phyloP scores from a whole-genome alignment of 2,888 invertebrate species.

The Ennomos quercinarius region DNA sequence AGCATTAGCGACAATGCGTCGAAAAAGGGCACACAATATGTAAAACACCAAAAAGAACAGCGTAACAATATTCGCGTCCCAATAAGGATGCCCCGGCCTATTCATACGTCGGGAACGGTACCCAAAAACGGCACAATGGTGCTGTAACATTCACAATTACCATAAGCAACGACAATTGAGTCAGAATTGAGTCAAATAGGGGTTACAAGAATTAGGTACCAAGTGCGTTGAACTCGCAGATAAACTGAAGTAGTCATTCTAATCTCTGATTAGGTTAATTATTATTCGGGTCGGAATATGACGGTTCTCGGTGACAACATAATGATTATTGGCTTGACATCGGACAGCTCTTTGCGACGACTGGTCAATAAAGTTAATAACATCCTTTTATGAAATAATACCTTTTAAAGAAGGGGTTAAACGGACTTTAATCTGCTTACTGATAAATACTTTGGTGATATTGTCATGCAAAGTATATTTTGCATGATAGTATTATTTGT shows the following conservation, averaged over 20 bases:
- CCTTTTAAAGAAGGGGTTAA: too few relatives aligned
- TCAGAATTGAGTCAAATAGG: constrained; percentile 21
- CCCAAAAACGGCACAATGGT: constrained; percentile 28
- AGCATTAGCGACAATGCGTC: too few relatives aligned
- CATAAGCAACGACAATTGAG: constrained; percentile 25
- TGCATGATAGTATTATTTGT: too few relatives aligned
- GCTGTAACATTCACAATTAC: constrained; percentile 14
- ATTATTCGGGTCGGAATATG: constrained; percentile 7
- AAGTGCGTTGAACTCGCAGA: constrained; percentile 15
- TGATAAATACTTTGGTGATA: too few relatives aligned
- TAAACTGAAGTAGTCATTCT: background rate
- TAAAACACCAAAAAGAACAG: constrained; percentile 7
- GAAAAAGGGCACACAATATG: background rate
- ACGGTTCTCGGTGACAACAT: background rate
- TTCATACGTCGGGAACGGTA: constrained; percentile 9
- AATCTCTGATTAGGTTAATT: constrained; percentile 23
- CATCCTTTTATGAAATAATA: too few relatives aligned
- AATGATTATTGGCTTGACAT: too few relatives aligned
- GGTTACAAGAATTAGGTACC: constrained; percentile 1
- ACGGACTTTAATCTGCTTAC: background rate
- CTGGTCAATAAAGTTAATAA: too few relatives aligned
- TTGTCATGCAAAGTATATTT: too few relatives aligned
- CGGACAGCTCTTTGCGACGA: too few relatives aligned
- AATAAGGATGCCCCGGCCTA: constrained; percentile 7
- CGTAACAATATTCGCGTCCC: constrained; percentile 7